A percentile compares a stretch with the other conserved stretches of the same genome.
Evolutionary conservation across 2,113 vertebrate species (phyloP).

Genomic region (Sturnira hondurensis): DNA sequence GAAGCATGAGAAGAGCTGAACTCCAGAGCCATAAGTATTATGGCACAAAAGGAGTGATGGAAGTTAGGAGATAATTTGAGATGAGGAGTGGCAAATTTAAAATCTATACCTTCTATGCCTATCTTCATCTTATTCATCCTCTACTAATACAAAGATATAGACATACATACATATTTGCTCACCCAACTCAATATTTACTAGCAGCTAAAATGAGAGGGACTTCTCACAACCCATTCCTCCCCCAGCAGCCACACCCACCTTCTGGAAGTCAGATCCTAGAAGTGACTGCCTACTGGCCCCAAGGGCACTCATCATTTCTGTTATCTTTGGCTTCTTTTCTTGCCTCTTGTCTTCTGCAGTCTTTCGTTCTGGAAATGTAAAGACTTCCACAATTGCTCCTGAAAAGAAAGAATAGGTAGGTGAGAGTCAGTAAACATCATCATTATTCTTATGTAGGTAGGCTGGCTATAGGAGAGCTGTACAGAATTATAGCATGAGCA

Average conservation of each 20-base stretch:
- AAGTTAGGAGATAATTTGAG: constrained; percentile 28
- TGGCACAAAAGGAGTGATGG: not conserved
- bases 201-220: not conserved
- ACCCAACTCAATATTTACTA: constrained; percentile 20
- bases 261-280: constrained; percentile 9
- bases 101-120: not conserved
- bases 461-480: not conserved
- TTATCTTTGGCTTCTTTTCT: constrained; percentile 23
- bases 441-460: not conserved
- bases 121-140: not conserved
- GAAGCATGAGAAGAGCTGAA: not conserved
- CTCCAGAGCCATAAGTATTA: not conserved
- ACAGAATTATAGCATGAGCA: not conserved
- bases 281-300: constrained; percentile 5
- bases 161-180: not conserved
- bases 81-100: constrained; percentile 3
- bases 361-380: constrained; percentile 36
- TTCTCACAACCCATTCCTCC: not conserved
- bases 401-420: constrained; percentile 24
- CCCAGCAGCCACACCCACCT: constrained; percentile 54
- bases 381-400: constrained; percentile 44
- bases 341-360: not conserved
- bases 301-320: not conserved
- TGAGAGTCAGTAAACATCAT: not conserved
- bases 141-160: not conserved